These are phyloP conservation scores for Petrosia ficiformis DNA, from an alignment of 37 sponge, comb jelly and placozoan genomes.

Conservation along the genomic window DNA sequence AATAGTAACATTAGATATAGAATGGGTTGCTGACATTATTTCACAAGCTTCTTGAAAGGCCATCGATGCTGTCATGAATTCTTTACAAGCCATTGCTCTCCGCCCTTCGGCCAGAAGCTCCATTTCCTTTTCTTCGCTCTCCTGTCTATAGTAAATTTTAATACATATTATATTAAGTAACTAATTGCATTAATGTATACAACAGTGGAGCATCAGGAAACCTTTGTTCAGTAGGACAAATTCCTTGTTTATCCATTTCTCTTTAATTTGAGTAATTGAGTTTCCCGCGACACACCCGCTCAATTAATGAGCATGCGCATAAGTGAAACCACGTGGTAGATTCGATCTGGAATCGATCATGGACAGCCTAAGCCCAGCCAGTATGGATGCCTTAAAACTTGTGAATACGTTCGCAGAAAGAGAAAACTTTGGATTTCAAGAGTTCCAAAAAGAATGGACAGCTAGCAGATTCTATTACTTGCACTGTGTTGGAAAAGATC, in stretches of 20 bases:
- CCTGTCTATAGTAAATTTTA: background rate
- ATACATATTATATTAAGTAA: too few relatives aligned
- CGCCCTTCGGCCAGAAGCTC: background rate
- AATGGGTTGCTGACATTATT: background rate
- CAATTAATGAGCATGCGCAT: background rate
- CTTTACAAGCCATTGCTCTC: background rate
- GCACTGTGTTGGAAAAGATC: background rate
- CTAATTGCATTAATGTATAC: too few relatives aligned
- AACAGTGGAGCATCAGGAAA: too few relatives aligned
- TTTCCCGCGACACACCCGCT: background rate
- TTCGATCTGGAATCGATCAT: too few relatives aligned
- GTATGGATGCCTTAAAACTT: background rate
- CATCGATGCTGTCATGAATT: background rate
- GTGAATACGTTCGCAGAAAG: background rate
- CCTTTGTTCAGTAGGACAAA: too few relatives aligned
- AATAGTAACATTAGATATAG: too few relatives aligned
- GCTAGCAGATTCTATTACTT: background rate
- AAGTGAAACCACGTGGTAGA: too few relatives aligned
- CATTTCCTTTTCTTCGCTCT: background rate
- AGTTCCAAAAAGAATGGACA: background rate
- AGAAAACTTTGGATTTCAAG: background rate
- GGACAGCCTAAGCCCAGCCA: too few relatives aligned
- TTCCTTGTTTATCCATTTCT: too few relatives aligned
- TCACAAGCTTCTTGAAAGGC: background rate
- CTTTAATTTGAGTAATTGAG: background rate